These are phyloP conservation scores for Temnothorax unifasciatus DNA, from an alignment of 2,888 invertebrate genomes.

Conservation along the genomic window DNA sequence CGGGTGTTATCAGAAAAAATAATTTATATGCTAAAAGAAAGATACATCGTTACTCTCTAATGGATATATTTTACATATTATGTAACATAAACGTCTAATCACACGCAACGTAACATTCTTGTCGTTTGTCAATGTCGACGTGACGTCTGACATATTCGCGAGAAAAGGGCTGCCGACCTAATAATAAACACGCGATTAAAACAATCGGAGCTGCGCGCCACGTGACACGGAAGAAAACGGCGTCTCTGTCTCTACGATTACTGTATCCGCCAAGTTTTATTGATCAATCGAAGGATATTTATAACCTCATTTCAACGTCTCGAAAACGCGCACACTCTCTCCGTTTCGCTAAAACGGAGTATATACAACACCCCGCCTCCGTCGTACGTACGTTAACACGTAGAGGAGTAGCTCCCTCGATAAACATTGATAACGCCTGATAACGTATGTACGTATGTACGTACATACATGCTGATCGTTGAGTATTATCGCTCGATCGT, in stretches of 20 bases:
- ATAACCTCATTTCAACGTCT: slow-evolving; percentile 69
- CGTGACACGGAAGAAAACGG: neutral
- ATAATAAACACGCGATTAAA: neutral
- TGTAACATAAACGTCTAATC: neutral
- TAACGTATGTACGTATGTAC: neutral
- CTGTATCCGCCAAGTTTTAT: slow-evolving; percentile 71
- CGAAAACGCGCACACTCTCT: slow-evolving; percentile 57
- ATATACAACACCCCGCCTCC: neutral
- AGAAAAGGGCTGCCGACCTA: neutral
- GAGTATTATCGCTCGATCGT: no score
- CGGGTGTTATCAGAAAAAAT: neutral
- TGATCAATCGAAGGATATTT: slow-evolving; percentile 76
- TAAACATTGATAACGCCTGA: neutral
- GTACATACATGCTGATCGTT: no score
- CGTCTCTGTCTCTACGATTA: neutral
- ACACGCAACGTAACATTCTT: neutral
- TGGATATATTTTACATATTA: neutral
- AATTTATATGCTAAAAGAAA: neutral
- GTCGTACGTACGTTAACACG: neutral
- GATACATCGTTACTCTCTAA: neutral
- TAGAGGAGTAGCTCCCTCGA: neutral
- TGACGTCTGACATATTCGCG: neutral
- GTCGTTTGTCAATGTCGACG: neutral
- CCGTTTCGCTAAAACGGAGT: neutral
- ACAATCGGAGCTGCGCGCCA: neutral